Base-by-base conservation (phyloP, 2,888 invertebrate species). In the Fabriciana adippe region DNA sequence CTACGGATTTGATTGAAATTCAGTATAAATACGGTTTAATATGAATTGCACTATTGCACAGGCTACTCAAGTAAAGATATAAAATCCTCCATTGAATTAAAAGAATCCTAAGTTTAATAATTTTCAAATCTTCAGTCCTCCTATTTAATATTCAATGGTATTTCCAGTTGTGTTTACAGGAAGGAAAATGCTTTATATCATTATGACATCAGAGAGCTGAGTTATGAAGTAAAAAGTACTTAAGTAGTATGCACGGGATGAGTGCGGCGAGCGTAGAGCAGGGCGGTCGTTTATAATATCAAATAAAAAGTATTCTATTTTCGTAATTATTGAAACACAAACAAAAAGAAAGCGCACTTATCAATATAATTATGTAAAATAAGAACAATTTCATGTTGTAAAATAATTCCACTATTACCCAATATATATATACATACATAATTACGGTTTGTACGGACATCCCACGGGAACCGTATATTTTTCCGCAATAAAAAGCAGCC, bases 191-290 rank as follows among this genome's bases (percentile, higher is more conserved):
- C 59, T 59, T 59, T 59, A 59, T 59, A 59, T 59, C 59, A 59
- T 59, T 59, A 48, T 26, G 48, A 59, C 59, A 59, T 59, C 59
- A 59, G 59, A 59, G 59, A 48, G 48, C 59, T 48, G 48, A 48
- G 48, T 59, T 59, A 59, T 59, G 59, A 59, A 59, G 59, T 59
- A 59, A 59, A 59, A 59, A 59, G 59, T 59, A 59, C 59, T 59
- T 59, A 59, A 59, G 59, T 48, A 48, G 59, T 59, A 31, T 31
- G 55, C 55, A 31, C 26, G 59, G 59, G 48, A 59, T 31, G 59
- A 59, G 59, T 48, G 59, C 59, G 59, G 59, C 3, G 59, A 59
- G 48, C 59, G 16, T 16, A 31, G 59, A 26, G 31, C 59, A 13
- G 48, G 16, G 14, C 31, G 48, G 26, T n/a, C 59, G 48, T 59